Base-by-base conservation (phyloP, 2,797 vertebrate species). In the Perodicticus potto region DNA sequence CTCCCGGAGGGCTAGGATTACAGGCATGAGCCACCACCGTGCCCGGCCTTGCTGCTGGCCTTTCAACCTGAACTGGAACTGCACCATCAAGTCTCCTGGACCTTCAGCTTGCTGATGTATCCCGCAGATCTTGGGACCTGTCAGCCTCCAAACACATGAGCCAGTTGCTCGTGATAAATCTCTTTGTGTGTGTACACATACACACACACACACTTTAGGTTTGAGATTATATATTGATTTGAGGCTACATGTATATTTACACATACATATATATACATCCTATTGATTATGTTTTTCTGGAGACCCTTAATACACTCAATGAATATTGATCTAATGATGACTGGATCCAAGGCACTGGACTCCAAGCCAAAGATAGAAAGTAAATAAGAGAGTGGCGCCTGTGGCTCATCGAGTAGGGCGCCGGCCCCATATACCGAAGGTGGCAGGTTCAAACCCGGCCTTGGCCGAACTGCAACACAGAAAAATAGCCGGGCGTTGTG, bases 281-380 rank as follows among this genome's bases (percentile, higher is more conserved):
- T 78, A 13, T 83, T 61, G 69, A 32, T 78, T 91, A 45, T 93
- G 45, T 88, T 78, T 91, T 72, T 93, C 49, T 95, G 84, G 27
- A 89, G 72, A 29, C 20, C 53, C 25, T 37, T 84, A 32, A 70
- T 32, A 53, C 27, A 70, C 23, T 80, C 81, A 69, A n/a, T 74
- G 55, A 61, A 67, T 94, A 63, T 65, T 86, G 63, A 65, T 34
- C 37, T 73, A 93, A n/a, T 67, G 86, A 37, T 70, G 34, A 89
- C 32, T 86, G 67, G 32, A 55, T 77, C 53, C 73, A 82, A 70
- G 43, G 22, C 27, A 55, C 34, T 95, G n/a, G 69, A 43, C 37
- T 82, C 63, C n/a, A 78, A 65, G 88, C 37, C 80, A 95, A 13
- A 92, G 37, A 74, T 13, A 23, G 78, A 86, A 5, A n/a, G 0